Evolutionary conservation across 2,797 vertebrate genomes (phyloP).

Genomic region (Schizopygopsis malacanthus): DNA sequence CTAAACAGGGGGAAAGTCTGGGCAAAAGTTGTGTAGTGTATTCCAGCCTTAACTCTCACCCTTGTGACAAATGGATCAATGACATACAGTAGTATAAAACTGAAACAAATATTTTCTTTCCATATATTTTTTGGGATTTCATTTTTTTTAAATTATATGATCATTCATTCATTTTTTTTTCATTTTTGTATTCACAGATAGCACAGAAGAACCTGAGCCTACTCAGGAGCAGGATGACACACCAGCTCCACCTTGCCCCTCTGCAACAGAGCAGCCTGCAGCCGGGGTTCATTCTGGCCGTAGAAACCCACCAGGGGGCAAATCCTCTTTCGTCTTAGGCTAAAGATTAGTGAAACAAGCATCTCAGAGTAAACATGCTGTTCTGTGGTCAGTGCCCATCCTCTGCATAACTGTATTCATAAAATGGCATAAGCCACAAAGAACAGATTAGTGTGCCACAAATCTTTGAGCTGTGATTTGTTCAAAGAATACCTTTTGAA

Average conservation of each 20-base stretch:
- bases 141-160: no score
- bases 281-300: conserved; percentile 80
- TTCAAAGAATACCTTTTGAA: conserved; percentile 29
- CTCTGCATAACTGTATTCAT: conserved; percentile 18
- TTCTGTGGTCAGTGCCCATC: conserved; percentile 61
- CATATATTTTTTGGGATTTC: neutral
- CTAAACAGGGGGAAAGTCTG: no score
- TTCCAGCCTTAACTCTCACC: neutral
- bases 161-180: neutral
- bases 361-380: conserved; percentile 69
- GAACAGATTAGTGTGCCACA: neutral
- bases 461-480: conserved; percentile 9
- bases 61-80: no score
- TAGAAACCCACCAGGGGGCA: conserved; percentile 95
- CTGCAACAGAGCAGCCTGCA: conserved; percentile 76
- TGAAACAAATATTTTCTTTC: neutral
- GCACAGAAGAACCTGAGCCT: conserved; percentile 78
- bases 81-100: no score
- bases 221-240: conserved; percentile 83
- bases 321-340: conserved; percentile 94
- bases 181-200: conserved; percentile 64
- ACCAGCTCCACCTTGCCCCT: conserved; percentile 67
- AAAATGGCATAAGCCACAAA: neutral
- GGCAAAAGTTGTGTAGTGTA: no score
- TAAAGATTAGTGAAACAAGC: conserved; percentile 76